Base-by-base conservation (phyloP, 1,140 invertebrate genomes). In the Pseudomyrmex gracilis region DNA sequence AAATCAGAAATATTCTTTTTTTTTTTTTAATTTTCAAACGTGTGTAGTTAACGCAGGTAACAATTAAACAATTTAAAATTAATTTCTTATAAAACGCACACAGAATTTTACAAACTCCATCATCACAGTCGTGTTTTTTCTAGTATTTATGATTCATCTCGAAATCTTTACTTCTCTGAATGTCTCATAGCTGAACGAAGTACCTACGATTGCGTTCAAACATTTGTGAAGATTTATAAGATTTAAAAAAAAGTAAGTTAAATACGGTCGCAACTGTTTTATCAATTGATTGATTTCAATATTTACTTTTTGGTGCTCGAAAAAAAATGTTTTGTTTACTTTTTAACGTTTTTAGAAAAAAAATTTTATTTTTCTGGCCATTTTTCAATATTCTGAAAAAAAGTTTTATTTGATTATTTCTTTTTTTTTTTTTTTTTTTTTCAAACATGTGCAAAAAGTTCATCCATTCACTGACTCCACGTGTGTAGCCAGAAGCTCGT, bases 341-440 rank as follows among this genome's bases (percentile, higher is more conserved):
- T 45, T 45, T 47, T 20, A 70, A 57, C 51, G 10, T 45, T 5
- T 5, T 8, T 12, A 8, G 51, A 8, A n/a, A 8, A 63, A 3
- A 22, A 15, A 15, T 45, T 70, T 12, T 70, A 24, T 78, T 58
- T 67, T 57, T 49, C 20, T 12, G 13, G 47, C 15, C 20, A 34
- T 49, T 71, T 80, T 80, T 70, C 53, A 58, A 70, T 80, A 71
- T 58, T 58, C n/a, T 51, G 12, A 58, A 78, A 57, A 24, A 34
- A 43, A 15, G 17, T 55, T 67, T 67, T 55, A 13, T 77, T 77
- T 77, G 8, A 34, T 20, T 66, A 49, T 45, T 80, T 70, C 47
- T 53, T 45, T 61, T 34, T 49, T 49, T 51, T 51, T 51, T 51
- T 12, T 3, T 45, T 61, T 34, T 49, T 49, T 51, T 51, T 51